Evolutionary conservation across 1,140 invertebrate species (phyloP).

Genomic region (Tribolium castaneum): DNA sequence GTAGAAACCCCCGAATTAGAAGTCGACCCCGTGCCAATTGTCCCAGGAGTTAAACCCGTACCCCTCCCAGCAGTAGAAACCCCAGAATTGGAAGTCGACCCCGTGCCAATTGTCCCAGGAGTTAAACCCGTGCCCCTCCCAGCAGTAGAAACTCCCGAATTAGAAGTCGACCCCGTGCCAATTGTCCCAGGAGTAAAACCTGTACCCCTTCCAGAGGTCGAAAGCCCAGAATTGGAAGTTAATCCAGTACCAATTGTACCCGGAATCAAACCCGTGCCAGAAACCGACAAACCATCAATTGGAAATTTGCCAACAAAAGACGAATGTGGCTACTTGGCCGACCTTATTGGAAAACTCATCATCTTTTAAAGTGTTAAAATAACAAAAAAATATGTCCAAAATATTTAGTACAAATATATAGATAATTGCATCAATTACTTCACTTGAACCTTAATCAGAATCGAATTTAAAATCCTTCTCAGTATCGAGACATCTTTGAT

Average conservation of each 20-base stretch:
- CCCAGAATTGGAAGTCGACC: background rate
- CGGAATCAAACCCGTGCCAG: background rate
- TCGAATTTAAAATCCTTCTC: background rate
- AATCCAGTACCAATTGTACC: background rate
- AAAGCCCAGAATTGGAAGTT: background rate
- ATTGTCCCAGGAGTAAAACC: background rate
- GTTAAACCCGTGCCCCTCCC: background rate
- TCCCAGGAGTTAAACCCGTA: background rate
- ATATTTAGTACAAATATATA: background rate
- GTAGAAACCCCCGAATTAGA: conserved; percentile 8
- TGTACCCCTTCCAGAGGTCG: background rate
- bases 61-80: background rate
- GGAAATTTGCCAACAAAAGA: background rate
- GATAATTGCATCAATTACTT: background rate
- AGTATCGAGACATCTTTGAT: background rate
- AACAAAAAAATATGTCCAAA: background rate
- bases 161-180: background rate
- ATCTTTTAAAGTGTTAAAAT: background rate
- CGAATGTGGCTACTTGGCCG: conserved; percentile 14
- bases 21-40: background rate
- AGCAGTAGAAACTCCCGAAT: background rate
- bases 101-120: background rate
- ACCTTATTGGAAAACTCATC: conserved; percentile 14
- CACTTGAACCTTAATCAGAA: background rate
- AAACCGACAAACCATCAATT: background rate